These are phyloP conservation scores for Zosterops hypoxanthus DNA, from an alignment of 2,113 vertebrate species.

Conservation along the genomic window DNA sequence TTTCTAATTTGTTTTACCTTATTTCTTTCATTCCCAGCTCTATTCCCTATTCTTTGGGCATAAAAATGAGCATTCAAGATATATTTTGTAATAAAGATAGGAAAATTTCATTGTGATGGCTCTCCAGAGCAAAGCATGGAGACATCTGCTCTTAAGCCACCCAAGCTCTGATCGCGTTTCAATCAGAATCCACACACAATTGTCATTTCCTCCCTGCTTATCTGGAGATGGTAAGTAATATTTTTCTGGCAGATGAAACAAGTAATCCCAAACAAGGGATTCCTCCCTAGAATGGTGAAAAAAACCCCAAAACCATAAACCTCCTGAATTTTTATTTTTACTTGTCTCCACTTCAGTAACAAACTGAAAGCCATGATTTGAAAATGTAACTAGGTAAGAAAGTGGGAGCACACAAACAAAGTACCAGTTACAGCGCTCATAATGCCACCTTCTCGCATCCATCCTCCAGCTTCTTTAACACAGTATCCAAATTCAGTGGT, in stretches of 20 bases:
- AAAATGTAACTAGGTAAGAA: not conserved
- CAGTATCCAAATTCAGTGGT: not conserved
- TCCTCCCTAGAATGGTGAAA: not conserved
- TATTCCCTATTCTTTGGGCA: not conserved
- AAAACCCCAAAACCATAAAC: not conserved
- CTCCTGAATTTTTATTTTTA: not conserved
- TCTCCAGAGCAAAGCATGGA: not conserved
- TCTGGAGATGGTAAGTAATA: not conserved
- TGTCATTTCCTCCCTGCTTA: not conserved
- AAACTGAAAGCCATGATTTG: not conserved
- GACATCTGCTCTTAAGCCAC: not conserved
- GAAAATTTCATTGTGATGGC: not conserved
- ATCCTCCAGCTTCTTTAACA: not conserved
- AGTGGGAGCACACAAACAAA: not conserved
- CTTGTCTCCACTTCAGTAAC: not conserved
- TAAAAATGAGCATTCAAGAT: not conserved
- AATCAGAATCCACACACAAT: not conserved
- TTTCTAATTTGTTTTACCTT: not conserved
- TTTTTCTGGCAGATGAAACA: not conserved
- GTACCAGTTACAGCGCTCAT: not conserved
- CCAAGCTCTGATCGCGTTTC: not conserved
- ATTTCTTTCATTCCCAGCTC: not conserved
- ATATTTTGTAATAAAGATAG: not conserved
- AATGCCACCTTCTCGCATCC: not conserved
- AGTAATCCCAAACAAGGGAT: not conserved